These are phyloP conservation scores for Eonycteris spelaea DNA, from an alignment of 2,113 vertebrate species.

Conservation along the genomic window DNA sequence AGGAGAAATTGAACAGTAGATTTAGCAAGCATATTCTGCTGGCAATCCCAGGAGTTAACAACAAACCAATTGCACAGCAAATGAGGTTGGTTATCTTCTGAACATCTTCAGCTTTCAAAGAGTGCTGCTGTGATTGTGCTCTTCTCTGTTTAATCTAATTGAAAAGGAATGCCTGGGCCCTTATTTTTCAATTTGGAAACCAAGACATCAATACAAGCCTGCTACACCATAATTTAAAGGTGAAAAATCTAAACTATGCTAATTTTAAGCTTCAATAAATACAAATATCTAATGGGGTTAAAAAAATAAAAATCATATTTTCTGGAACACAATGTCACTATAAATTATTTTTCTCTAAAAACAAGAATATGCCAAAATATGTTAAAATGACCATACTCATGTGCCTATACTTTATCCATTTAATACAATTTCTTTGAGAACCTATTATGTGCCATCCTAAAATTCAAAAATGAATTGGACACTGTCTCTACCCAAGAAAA, in stretches of 20 bases:
- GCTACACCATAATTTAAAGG: neutral
- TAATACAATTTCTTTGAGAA: neutral
- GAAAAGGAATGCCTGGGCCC: neutral
- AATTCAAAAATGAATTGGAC: neutral
- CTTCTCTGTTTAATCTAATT: neutral
- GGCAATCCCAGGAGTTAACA: neutral
- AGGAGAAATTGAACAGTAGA: neutral
- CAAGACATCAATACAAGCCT: neutral
- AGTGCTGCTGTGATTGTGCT: fast-evolving
- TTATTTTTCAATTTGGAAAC: slow-evolving; percentile 3
- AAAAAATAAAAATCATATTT: neutral
- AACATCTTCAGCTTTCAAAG: neutral
- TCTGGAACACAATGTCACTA: neutral
- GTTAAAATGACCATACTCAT: neutral
- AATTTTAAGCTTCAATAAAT: neutral
- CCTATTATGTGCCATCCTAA: neutral
- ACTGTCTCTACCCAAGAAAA: neutral
- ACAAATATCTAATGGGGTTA: neutral
- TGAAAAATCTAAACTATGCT: neutral
- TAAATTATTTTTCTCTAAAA: neutral
- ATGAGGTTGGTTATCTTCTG: neutral
- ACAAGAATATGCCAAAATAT: neutral
- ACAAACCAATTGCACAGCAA: neutral
- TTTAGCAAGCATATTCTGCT: neutral
- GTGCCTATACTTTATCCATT: neutral